Conservation (phyloP, 2,888 invertebrate species). For the Beris chalybata region DNA sequence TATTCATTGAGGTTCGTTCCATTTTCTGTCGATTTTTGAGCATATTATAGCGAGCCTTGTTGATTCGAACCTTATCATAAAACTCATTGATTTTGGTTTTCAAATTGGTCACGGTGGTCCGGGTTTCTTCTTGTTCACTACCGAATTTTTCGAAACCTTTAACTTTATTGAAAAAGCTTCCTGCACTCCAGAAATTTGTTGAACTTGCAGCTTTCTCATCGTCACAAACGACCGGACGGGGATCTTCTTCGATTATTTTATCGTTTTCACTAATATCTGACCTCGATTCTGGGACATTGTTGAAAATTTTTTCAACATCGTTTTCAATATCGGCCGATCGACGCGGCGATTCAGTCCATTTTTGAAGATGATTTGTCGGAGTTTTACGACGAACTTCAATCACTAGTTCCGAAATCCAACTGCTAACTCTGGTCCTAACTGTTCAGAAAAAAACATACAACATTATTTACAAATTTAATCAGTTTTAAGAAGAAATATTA, state of each 20-base stretch:
- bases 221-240: neutral
- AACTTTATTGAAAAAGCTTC: conserved; percentile 23
- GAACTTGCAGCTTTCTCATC: conserved; percentile 1
- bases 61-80: conserved; percentile 39
- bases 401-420: conserved; percentile 40
- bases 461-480: neutral
- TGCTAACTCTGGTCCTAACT: conserved; percentile 39
- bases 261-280: neutral
- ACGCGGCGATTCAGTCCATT: conserved; percentile 38
- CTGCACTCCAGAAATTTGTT: conserved; percentile 23
- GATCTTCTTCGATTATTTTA: neutral
- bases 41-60: conserved; percentile 30
- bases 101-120: conserved; percentile 12
- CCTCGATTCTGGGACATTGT: neutral
- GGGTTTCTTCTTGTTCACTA: conserved; percentile 2
- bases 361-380: conserved; percentile 35
- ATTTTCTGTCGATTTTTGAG: conserved; percentile 31
- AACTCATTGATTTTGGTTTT: conserved; percentile 40
- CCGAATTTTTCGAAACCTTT: conserved; percentile 9
- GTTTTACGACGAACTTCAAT: conserved; percentile 41
- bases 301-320: neutral
- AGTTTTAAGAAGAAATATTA: neutral
- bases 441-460: neutral
- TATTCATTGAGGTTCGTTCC: conserved; percentile 15
- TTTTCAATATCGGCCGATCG: neutral